These are phyloP conservation scores for Pangasius macronema DNA, from an alignment of 2,797 vertebrate genomes.

Conservation along the genomic window DNA sequence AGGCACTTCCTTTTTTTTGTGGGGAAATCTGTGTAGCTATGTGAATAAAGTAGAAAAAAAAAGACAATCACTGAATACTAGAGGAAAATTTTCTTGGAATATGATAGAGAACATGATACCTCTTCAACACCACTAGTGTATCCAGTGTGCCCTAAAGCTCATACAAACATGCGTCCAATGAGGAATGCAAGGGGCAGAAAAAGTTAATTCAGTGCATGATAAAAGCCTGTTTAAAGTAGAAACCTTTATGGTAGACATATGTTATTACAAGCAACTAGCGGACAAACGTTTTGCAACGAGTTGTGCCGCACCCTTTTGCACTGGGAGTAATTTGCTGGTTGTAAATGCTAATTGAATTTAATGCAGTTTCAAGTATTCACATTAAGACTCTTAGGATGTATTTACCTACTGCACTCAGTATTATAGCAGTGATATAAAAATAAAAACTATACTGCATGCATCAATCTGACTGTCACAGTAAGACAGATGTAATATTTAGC, in stretches of 20 bases:
- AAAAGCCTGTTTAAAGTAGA: neutral
- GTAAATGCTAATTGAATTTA: neutral
- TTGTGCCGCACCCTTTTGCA: neutral
- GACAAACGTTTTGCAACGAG: neutral
- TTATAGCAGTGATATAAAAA: neutral
- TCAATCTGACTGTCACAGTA: neutral
- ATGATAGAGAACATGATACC: neutral
- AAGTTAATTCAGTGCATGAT: neutral
- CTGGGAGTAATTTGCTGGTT: neutral
- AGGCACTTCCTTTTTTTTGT: neutral
- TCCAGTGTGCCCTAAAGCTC: neutral
- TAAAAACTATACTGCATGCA: neutral
- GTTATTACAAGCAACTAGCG: neutral
- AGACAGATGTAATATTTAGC: neutral
- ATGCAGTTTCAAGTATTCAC: slow-evolving; percentile 1
- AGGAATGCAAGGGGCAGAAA: neutral
- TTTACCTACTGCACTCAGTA: neutral
- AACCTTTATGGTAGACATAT: neutral
- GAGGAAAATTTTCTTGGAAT: neutral
- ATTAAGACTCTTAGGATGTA: neutral
- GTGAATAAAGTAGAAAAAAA: neutral
- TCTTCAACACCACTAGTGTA: neutral
- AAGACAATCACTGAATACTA: neutral
- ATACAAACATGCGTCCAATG: neutral
- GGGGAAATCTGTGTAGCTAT: neutral